Conservation (phyloP, 2,113 vertebrate species). For the Elachura formosa region DNA sequence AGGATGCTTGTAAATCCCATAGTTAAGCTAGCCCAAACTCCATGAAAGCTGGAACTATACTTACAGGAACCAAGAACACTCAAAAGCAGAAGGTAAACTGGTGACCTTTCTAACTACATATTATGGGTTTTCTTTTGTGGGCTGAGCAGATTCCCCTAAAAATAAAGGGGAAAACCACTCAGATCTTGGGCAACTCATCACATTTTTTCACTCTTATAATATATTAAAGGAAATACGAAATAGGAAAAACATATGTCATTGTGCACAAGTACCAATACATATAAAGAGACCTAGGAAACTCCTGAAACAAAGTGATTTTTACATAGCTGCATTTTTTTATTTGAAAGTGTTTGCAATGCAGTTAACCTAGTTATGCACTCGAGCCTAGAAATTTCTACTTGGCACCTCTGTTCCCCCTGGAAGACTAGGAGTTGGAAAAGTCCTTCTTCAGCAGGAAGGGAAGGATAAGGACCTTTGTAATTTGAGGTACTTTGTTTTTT, state of each 20-base stretch:
- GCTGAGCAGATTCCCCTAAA: neutral
- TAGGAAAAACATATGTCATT: neutral
- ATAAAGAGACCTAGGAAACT: neutral
- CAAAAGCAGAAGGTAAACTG: neutral
- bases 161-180: neutral
- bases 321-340: neutral
- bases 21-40: neutral
- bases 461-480: neutral
- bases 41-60: neutral
- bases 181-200: neutral
- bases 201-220: neutral
- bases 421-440: neutral
- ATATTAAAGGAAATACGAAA: neutral
- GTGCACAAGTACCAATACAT: neutral
- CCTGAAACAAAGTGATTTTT: neutral
- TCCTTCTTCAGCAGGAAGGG: neutral
- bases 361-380: neutral
- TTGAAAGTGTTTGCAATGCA: neutral
- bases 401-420: neutral
- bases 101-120: neutral
- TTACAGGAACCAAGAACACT: neutral
- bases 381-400: neutral
- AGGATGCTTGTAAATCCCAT: neutral
- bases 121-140: neutral
- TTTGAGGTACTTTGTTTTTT: neutral